Percentiles rank a stretch among this genome's conserved stretches.
phyloP scores from a whole-genome alignment of 2,113 vertebrate genomes.

The Paralichthys olivaceus region DNA sequence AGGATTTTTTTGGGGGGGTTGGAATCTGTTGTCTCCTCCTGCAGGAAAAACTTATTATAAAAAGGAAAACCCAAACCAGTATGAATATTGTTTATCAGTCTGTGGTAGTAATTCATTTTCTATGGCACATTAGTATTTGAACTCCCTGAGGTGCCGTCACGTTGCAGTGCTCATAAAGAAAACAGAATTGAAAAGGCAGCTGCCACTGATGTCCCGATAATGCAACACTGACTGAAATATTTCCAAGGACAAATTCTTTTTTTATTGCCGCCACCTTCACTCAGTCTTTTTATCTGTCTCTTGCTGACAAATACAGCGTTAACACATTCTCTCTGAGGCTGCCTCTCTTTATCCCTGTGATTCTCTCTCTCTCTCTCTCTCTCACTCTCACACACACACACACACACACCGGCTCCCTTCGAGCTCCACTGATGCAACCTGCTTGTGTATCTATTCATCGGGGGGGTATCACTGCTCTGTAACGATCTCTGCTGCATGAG shows the following conservation, averaged over 20 bases:
- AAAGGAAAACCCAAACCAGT: background rate
- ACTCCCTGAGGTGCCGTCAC: background rate
- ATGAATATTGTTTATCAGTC: background rate
- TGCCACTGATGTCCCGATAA: constrained; percentile 9
- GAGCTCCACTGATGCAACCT: constrained; percentile 20
- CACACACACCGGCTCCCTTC: background rate
- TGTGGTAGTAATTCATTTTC: background rate
- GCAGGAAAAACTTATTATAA: no score
- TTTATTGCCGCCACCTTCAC: constrained; percentile 18
- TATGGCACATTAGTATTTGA: background rate
- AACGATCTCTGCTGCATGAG: constrained; percentile 1
- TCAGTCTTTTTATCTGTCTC: constrained; percentile 25
- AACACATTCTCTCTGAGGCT: constrained; percentile 1
- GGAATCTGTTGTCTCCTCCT: no score
- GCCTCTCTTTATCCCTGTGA: background rate
- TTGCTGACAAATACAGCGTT: background rate
- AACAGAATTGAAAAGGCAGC: background rate
- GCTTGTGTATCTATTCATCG: constrained; percentile 2
- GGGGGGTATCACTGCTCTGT: background rate
- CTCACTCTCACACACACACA: background rate
- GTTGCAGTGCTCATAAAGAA: constrained; percentile 5
- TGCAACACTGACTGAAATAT: constrained; percentile 19
- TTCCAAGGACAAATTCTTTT: constrained; percentile 20
- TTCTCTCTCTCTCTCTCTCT: background rate
- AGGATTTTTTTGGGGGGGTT: background rate